Base-by-base conservation (phyloP, 1,140 invertebrate genomes). In the Aculops lycopersici region DNA sequence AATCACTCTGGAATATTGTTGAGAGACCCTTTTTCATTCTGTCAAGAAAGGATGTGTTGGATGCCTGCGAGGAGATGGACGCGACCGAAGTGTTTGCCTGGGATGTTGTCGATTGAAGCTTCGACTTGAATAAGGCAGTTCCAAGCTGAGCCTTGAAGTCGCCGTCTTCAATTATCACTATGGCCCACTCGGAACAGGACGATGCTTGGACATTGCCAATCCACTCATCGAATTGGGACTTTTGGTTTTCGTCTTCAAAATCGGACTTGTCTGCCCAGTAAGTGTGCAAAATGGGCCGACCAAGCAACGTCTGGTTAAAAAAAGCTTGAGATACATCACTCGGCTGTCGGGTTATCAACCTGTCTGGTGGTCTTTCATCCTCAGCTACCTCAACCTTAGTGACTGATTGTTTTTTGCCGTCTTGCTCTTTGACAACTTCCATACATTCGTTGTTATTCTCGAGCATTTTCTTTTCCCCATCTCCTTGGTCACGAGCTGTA, bases 21-120 rank as follows among this genome's bases (percentile, higher is more conserved):
- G 75, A 76, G 67, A 92, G 88, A 58, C 92, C 83, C 53, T 68
- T 72, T 44, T 78, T 72, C 39, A 92, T 77, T 66, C 84, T 88
- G 59, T 92, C 84, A 43, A 84, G 60, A 17, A 92, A 81, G 20
- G 81, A 84, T 38, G 78, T 80, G 48, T 31, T 31, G n/a, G 8
- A 8, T 8, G 8, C 8, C 8, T 8, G 8, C 24, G 24, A 31
- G 24, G 8, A n/a, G 8, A 8, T 8, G 8, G 24, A 31, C n/a
- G n/a, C 83, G 66, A 17, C 79, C 78, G 38, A 94, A 58, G 17
- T 92, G 57, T 59, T 92, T 90, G 5, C 51, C 49, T 56, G 86
- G 90, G 35, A 71, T 70, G 56, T 78, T 77, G 35, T 55, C 53
- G 50, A 75, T 72, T 50, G 73, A 71, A 59, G 24, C n/a, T 31